phyloP scores from a whole-genome alignment of 1,140 invertebrate genomes.

The Drosophila orena region DNA sequence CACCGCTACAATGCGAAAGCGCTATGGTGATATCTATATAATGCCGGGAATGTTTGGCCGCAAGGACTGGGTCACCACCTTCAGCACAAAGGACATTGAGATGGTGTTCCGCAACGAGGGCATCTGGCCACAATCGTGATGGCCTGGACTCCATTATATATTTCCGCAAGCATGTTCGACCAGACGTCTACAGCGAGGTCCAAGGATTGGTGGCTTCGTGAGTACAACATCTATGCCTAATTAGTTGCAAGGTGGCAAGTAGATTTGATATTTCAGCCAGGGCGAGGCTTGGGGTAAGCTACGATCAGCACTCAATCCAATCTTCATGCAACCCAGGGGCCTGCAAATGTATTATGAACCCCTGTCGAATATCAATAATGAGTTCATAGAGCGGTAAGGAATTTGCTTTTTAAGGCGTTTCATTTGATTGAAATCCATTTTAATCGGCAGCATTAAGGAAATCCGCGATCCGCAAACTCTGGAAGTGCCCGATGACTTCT shows the following conservation, averaged over 20 bases:
- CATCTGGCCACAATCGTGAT: conserved; percentile 66
- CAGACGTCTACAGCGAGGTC: conserved; percentile 38
- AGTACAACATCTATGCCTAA: background rate
- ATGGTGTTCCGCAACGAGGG: conserved; percentile 74
- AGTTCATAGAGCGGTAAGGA: conserved; percentile 68
- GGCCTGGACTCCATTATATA: conserved; percentile 58
- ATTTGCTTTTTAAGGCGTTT: background rate
- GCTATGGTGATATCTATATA: conserved; percentile 63
- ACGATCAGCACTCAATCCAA: conserved; percentile 55
- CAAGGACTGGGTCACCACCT: conserved; percentile 53
- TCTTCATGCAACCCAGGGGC: conserved; percentile 69
- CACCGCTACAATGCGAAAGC: conserved; percentile 32
- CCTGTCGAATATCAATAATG: conserved; percentile 63
- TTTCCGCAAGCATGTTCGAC: conserved; percentile 48
- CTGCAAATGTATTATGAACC: conserved; percentile 59
- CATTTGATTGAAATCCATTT: background rate
- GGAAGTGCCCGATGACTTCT: conserved; percentile 87
- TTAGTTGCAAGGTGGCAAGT: no score
- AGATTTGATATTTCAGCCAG: conserved; percentile 22
- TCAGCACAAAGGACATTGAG: conserved; percentile 65
- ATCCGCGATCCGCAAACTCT: conserved; percentile 85
- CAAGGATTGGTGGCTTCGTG: conserved; percentile 54
- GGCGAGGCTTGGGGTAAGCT: conserved; percentile 57
- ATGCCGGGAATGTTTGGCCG: conserved; percentile 71
- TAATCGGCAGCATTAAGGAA: conserved; percentile 61